Percentiles rank a stretch among this genome's conserved stretches.
These are phyloP conservation scores for Parazoanthus swiftii DNA, from an alignment of 92 coral and sea anemone genomes.

Conservation along the genomic window DNA sequence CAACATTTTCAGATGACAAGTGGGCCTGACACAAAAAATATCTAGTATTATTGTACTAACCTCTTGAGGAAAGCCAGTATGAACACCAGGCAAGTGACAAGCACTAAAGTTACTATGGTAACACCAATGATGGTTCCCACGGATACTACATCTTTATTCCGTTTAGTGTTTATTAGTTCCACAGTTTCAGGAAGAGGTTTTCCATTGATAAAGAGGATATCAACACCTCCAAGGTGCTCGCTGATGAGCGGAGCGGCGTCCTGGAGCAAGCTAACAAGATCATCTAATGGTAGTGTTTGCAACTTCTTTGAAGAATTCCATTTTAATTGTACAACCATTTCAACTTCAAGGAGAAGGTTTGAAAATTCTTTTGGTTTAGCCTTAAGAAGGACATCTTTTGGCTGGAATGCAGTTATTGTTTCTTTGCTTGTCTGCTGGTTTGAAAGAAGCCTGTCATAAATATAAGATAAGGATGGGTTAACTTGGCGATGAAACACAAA, in stretches of 20 bases:
- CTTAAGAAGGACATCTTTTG: constrained; percentile 5
- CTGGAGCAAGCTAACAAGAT: constrained; percentile 24
- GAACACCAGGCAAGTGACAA: background rate
- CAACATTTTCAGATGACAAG: too few species aligned
- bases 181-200: background rate
- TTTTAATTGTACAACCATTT: background rate
- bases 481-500: too few species aligned
- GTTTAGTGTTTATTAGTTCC: background rate
- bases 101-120: background rate
- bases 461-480: background rate
- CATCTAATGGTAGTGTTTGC: background rate
- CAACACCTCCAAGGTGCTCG: constrained; percentile 8
- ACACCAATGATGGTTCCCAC: constrained; percentile 12
- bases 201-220: constrained; percentile 24
- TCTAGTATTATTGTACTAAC: background rate
- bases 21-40: too few species aligned
- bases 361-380: constrained; percentile 27
- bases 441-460: constrained; percentile 3
- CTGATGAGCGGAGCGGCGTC: constrained; percentile 10
- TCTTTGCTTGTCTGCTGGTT: background rate
- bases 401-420: background rate
- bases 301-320: background rate
- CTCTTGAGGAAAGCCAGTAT: constrained; percentile 1
- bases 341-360: constrained; percentile 34
- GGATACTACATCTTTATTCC: background rate